phyloP scores from a whole-genome alignment of 2,113 vertebrate genomes.

The Corythoichthys haematopterus region DNA sequence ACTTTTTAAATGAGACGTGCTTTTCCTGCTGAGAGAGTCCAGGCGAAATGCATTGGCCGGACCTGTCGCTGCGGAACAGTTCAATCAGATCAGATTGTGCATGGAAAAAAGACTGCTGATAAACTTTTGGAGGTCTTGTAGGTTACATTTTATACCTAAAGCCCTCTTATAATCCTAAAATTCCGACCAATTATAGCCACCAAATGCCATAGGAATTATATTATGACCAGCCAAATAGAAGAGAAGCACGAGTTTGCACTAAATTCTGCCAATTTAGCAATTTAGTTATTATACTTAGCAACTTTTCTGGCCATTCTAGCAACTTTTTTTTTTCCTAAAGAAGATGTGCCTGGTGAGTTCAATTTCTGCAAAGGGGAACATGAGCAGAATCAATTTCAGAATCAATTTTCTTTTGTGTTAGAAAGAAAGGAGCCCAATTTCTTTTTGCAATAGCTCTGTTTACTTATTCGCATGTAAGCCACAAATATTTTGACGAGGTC shows the following conservation, averaged over 20 bases:
- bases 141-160: not conserved
- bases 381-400: not conserved
- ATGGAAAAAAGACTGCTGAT: not conserved
- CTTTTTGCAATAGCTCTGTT: not conserved
- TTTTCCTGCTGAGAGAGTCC: conserved; percentile 1
- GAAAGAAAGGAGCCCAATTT: not conserved
- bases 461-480: not conserved
- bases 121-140: not conserved
- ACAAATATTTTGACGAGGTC: not conserved
- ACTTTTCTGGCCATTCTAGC: too few species aligned
- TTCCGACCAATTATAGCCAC: too few species aligned
- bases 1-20: not conserved
- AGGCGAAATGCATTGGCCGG: not conserved
- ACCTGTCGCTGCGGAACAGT: not conserved
- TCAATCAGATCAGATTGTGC: not conserved
- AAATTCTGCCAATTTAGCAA: too few species aligned
- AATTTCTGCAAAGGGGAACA: not conserved
- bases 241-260: too few species aligned
- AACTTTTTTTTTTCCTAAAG: too few species aligned
- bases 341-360: too few species aligned
- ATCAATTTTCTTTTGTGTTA: not conserved
- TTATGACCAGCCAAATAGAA: too few species aligned
- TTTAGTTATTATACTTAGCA: too few species aligned
- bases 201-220: too few species aligned
- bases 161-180: too few species aligned